These are phyloP conservation scores for Magallana ariakensis DNA, from an alignment of 1,140 invertebrate species.

Conservation along the genomic window DNA sequence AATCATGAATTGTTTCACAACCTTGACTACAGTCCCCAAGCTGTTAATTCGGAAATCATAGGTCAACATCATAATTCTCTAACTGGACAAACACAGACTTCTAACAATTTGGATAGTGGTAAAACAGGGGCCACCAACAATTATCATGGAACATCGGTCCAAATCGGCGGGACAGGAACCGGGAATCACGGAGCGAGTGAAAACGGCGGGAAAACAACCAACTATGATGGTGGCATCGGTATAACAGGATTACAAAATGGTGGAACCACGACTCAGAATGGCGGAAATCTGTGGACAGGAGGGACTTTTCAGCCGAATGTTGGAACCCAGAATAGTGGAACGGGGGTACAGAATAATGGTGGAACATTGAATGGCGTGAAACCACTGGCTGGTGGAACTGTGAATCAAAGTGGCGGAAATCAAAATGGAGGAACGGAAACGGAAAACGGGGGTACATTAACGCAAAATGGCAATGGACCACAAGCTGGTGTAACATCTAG, in stretches of 20 bases:
- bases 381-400: not conserved
- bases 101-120: not conserved
- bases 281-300: not conserved
- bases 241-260: not conserved
- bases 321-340: not conserved
- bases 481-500: not conserved
- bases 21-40: constrained; percentile 17
- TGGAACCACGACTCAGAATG: not conserved
- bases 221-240: not conserved
- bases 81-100: not conserved
- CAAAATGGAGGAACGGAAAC: not conserved
- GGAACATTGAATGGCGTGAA: not conserved
- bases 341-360: not conserved
- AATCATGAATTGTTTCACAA: constrained; percentile 7
- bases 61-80: not conserved
- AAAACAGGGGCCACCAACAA: not conserved
- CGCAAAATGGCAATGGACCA: not conserved
- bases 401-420: not conserved
- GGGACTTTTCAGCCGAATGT: not conserved
- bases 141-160: not conserved
- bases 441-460: not conserved
- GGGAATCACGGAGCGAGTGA: not conserved
- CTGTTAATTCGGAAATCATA: not conserved
- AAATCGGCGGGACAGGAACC: not conserved
- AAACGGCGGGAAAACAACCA: not conserved